These are phyloP conservation scores for Melanostigma gelatinosum DNA, from an alignment of 2,113 vertebrate species.

Conservation along the genomic window DNA sequence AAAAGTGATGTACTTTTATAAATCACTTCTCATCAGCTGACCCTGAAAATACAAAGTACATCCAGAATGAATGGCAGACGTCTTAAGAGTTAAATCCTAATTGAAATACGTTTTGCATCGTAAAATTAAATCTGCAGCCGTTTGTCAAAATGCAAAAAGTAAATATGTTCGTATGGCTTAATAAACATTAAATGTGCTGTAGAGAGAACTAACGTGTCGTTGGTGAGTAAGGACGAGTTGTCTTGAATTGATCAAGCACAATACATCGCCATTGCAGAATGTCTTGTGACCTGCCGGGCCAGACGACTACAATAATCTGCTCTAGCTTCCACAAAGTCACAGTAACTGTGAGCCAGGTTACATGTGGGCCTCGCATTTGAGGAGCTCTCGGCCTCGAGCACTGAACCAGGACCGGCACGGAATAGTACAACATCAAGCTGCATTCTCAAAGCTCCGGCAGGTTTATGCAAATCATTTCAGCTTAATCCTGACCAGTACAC, in stretches of 20 bases:
- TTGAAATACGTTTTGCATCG: neutral
- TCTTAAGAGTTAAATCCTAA: conserved; percentile 12
- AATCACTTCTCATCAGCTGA: neutral
- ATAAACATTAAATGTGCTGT: neutral
- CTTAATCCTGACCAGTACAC: neutral
- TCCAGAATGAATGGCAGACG: neutral
- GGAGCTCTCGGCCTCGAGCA: neutral
- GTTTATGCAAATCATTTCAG: conserved; percentile 14
- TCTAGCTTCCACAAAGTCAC: conserved; percentile 58
- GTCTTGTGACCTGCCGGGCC: conserved; percentile 58
- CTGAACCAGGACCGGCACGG: conserved; percentile 2
- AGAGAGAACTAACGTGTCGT: neutral
- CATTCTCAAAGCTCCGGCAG: conserved; percentile 1
- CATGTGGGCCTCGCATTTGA: conserved; percentile 36
- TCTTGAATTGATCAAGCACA: conserved; percentile 40
- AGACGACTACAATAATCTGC: conserved; percentile 76
- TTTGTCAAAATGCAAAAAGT: conserved; percentile 8
- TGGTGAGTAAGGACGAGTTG: neutral
- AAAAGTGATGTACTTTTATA: neutral
- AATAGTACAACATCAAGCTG: conserved; percentile 5
- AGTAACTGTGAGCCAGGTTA: conserved; percentile 51
- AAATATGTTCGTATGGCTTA: neutral
- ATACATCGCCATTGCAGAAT: conserved; percentile 27
- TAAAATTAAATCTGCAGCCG: conserved; percentile 2
- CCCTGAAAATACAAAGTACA: neutral